phyloP scores from a whole-genome alignment of 1,140 invertebrate species.

The Danaus melanippus region DNA sequence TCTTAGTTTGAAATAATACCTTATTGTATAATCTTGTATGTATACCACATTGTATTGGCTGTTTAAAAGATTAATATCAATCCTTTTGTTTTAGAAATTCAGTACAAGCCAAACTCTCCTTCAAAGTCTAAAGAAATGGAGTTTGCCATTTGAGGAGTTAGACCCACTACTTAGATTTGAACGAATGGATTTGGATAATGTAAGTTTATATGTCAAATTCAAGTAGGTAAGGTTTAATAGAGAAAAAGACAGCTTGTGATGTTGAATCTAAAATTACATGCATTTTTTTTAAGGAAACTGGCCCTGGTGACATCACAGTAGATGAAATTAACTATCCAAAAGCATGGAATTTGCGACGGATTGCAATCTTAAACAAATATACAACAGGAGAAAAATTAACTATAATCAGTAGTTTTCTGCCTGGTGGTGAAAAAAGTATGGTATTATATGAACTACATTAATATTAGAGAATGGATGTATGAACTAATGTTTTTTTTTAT shows the following conservation, averaged over 20 bases:
- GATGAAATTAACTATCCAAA: conserved; percentile 73
- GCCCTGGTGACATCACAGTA: conserved; percentile 47
- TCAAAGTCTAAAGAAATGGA: conserved; percentile 57
- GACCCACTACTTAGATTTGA: conserved; percentile 60
- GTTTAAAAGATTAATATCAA: neutral
- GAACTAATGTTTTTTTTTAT: conserved; percentile 11
- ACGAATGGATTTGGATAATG: conserved; percentile 51
- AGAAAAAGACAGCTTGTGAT: no score
- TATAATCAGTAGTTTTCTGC: conserved; percentile 89
- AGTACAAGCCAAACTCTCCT: conserved; percentile 41
- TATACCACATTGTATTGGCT: neutral
- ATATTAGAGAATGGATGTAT: conserved; percentile 4
- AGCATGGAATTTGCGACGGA: conserved; percentile 82
- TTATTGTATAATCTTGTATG: no score
- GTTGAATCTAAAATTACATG: neutral
- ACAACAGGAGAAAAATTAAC: conserved; percentile 94
- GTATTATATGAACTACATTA: conserved; percentile 1
- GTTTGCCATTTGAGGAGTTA: conserved; percentile 53
- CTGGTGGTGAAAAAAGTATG: conserved; percentile 84
- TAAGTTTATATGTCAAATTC: conserved; percentile 22
- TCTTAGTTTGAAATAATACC: no score
- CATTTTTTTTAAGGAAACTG: conserved; percentile 22
- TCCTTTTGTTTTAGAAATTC: conserved; percentile 39
- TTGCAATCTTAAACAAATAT: conserved; percentile 86
- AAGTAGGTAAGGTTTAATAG: neutral